Base-by-base conservation (phyloP, 2,888 invertebrate species). In the Scaptomyza cyrtandrae region DNA sequence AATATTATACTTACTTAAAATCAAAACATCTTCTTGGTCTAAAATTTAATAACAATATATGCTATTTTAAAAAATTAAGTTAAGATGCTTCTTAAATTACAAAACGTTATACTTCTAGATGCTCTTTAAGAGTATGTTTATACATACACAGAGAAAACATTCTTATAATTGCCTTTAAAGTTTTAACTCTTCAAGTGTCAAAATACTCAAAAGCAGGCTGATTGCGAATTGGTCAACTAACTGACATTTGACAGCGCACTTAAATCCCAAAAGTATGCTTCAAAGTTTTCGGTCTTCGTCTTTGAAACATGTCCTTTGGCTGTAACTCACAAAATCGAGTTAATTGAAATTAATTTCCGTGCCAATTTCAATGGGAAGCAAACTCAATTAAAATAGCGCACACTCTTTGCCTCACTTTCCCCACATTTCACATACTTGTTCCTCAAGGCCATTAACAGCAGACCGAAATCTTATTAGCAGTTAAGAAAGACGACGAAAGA, bases 381-480 rank as follows among this genome's bases (percentile, higher is more conserved):
- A 85, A 81, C 87, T 81, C 79, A 86, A 88, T 85, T 86, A 88
- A 86, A 87, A 71, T 43, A 45, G 53, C 53, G 44, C 35, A 27
- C 37, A 65, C 37, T 63, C 24, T n/a, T 33, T 35, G 24, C n/a
- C 49, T 24, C 14, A 37, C 7, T 16, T 31, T n/a, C 27, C 39
- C 37, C 9, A 5, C n/a, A 24, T 13, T 1, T 24, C 5, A 44
- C 39, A 13, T 31, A 3, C 14, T 19, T 2, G 39, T 16, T 5
- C 24, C 45, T 63, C 86, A 86, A 78, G 81, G 75, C 85, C 87
- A 86, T 88, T 86, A 86, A 64, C 50, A 39, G 60, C 66, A 70
- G 75, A 65, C 76, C 73, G 69, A 88, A 88, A 88, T 84, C 90
- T 86, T 89, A 88, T 90, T 90, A 89, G 90, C 89, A 89, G 89